Evolutionary conservation across 2,797 vertebrate species (phyloP), one percentile per base, ranked within the genome.

Genomic region (Sylvia borin): DNA sequence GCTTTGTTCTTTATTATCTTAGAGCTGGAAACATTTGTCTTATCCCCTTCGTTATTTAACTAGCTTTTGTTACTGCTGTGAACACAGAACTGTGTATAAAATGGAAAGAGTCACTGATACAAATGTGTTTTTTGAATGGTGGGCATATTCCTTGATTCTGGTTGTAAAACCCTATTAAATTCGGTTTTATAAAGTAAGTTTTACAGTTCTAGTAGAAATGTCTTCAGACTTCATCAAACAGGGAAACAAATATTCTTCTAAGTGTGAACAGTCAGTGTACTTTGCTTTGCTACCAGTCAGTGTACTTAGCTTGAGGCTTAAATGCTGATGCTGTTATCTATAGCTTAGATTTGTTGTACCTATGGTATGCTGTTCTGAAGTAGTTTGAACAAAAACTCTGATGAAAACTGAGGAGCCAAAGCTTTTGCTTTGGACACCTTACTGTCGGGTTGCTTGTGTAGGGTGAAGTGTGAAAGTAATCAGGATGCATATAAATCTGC

Each of bases 1-100:
- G 53, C n/a, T 87, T 95, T 91, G 72, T 93, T 68, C 79, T 80
- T 42, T 65, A 65, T 91, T 90, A 91, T 92, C 72, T 90, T 91
- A 74, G 13, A 83, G 48, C 31, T 88, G 48, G 34, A 95, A 94
- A 74, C 61, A 65, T 79, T 94, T 89, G 26, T 91, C 74, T 91
- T 72, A 22, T 32, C 25, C 58, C 25, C 17, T 79, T 76, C 2
- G 0, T 74, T 80, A 57, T 88, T 94, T 93, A 80, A 80, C 32
- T 53, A 13, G 32, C 25, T 71, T 93, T 93, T 80, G 54, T 67
- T 93, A 55, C 53, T 89, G 16, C 88, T 92, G 0, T 71, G 51
- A 90, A 58, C 29, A 6, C 40, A 38, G 54, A 74, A 93, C 21
- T 67, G 3, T 77, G 13, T 45, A 25, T 60, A 48, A 88, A 90